phyloP scores from a whole-genome alignment of 2,113 vertebrate genomes.

The Helogale parvula region DNA sequence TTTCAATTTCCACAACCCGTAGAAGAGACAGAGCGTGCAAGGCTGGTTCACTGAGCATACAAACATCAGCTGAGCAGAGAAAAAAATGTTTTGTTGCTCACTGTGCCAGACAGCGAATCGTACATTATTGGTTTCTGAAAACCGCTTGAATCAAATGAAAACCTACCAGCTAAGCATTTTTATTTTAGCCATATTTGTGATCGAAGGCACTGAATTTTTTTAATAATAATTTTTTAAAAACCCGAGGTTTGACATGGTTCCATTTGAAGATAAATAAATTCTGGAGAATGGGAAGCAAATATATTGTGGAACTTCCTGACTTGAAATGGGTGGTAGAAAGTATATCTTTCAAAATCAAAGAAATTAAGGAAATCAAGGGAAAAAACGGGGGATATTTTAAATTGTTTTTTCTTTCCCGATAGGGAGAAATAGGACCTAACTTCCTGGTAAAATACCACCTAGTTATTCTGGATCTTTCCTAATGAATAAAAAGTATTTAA shows the following conservation, averaged over 20 bases:
- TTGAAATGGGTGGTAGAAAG: not conserved
- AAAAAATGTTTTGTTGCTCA: not conserved
- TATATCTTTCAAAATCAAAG: not conserved
- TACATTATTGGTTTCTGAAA: not conserved
- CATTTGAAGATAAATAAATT: not conserved
- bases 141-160: not conserved
- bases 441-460: not conserved
- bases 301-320: not conserved
- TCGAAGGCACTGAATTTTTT: not conserved
- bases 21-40: constrained; percentile 51
- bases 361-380: not conserved
- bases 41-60: not conserved
- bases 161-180: not conserved
- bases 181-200: not conserved
- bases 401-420: not conserved
- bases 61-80: constrained; percentile 45
- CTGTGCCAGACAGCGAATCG: not conserved
- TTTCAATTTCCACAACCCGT: constrained; percentile 70
- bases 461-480: not conserved
- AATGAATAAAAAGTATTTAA: not conserved
- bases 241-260: not conserved
- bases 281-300: not conserved
- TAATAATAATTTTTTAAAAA: not conserved
- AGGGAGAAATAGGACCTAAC: not conserved
- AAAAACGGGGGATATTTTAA: not conserved